These are phyloP conservation scores for Cotesia glomerata DNA, from an alignment of 1,140 invertebrate species.

Conservation along the genomic window DNA sequence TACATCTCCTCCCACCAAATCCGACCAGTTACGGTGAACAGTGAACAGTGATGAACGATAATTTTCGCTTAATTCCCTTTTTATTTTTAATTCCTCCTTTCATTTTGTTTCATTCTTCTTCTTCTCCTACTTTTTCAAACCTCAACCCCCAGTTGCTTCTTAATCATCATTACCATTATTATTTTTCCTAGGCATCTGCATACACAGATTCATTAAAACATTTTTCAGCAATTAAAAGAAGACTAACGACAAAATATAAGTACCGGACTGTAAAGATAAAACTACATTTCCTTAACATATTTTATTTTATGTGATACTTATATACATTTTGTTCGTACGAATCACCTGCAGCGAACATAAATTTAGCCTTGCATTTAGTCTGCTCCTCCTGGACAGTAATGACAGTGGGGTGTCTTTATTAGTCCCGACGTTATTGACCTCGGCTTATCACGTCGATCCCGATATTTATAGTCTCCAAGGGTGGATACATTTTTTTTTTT, in stretches of 20 bases:
- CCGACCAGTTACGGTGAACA: slow-evolving; percentile 16
- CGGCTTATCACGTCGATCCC: slow-evolving; percentile 17
- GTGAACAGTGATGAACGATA: slow-evolving; percentile 32
- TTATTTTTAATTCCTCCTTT: slow-evolving; percentile 18
- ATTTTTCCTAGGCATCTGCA: too few relatives aligned
- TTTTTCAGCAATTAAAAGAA: too few relatives aligned
- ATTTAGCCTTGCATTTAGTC: too few relatives aligned
- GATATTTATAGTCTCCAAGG: slow-evolving; percentile 18
- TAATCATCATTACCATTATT: too few relatives aligned
- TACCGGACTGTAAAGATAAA: too few relatives aligned
- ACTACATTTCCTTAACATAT: too few relatives aligned
- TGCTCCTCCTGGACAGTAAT: background rate
- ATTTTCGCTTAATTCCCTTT: slow-evolving; percentile 35
- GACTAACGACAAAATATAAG: too few relatives aligned
- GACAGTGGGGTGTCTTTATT: slow-evolving; percentile 15
- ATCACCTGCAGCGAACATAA: too few relatives aligned
- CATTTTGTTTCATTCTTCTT: slow-evolving; percentile 7
- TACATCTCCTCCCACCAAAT: slow-evolving; percentile 16
- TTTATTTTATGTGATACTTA: too few relatives aligned
- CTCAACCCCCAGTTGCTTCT: too few relatives aligned
- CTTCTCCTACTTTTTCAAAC: background rate
- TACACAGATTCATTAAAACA: too few relatives aligned
- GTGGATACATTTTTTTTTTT: background rate
- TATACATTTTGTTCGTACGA: background rate
- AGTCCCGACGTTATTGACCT: slow-evolving; percentile 21